Conservation (phyloP, 2,797 vertebrate species). For the Tragopan temminckii region DNA sequence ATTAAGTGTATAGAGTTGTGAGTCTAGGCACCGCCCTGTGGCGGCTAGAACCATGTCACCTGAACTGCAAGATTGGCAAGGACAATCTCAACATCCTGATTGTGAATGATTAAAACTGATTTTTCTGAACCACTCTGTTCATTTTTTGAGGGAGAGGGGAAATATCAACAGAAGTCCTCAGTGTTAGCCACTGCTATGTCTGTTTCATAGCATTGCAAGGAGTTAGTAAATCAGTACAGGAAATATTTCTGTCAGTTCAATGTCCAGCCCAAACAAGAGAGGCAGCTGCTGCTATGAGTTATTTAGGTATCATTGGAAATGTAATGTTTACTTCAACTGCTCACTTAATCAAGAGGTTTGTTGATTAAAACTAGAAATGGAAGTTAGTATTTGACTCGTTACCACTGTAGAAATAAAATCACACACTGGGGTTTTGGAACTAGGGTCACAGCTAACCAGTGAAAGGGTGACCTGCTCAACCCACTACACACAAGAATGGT, state of each 20-base stretch:
- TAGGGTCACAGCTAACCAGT: not conserved
- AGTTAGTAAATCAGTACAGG: not conserved
- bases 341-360: not conserved
- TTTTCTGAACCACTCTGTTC: not conserved
- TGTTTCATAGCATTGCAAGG: not conserved
- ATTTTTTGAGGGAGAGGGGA: not conserved
- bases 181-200: not conserved
- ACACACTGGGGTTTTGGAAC: not conserved
- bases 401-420: not conserved
- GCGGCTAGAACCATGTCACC: not conserved
- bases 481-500: rapidly evolving
- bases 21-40: not conserved
- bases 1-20: not conserved
- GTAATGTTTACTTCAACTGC: not conserved
- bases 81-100: no score
- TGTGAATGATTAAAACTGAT: not conserved
- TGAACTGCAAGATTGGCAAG: not conserved
- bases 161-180: not conserved
- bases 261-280: rapidly evolving
- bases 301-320: not conserved
- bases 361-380: not conserved
- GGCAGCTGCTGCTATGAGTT: not conserved
- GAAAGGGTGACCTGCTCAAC: not conserved
- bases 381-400: not conserved
- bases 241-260: not conserved